Percentiles rank a stretch among this genome's conserved stretches.
Evolutionary conservation across 2,888 invertebrate genomes (phyloP).

Genomic region (Parnassius mnemosyne): DNA sequence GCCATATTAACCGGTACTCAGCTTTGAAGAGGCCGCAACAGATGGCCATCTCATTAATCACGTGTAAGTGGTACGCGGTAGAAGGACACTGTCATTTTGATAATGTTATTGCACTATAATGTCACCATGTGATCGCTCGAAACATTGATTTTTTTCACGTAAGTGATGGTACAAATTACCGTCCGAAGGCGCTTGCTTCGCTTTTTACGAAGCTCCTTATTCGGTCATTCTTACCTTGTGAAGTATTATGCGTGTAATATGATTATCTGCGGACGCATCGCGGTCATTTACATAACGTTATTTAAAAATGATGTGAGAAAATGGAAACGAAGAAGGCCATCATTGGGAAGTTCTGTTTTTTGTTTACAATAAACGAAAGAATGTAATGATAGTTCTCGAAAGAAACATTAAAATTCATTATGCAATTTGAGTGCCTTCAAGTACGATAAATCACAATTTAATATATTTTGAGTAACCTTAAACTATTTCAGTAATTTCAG

Average conservation of each 20-base stretch:
- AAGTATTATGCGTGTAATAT: conserved; percentile 6
- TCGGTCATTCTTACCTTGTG: conserved; percentile 3
- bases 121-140: conserved; percentile 1
- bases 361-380: no score
- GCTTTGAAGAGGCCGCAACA: conserved; percentile 16
- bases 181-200: neutral
- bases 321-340: neutral
- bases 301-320: neutral
- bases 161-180: conserved; percentile 7
- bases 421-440: no score
- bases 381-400: no score
- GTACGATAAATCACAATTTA: no score
- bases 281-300: conserved; percentile 10
- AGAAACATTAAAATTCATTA: no score
- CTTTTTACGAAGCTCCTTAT: conserved; percentile 4
- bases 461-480: no score
- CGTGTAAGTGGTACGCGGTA: conserved; percentile 12
- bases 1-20: conserved; percentile 10
- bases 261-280: neutral
- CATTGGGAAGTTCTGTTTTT: neutral
- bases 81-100: conserved; percentile 23
- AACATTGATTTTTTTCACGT: conserved; percentile 9
- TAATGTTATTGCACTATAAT: conserved; percentile 22
- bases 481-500: no score
- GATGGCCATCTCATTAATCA: conserved; percentile 25